Evolutionary conservation across 2,888 invertebrate species (phyloP).

Genomic region (Pammene fasciana): DNA sequence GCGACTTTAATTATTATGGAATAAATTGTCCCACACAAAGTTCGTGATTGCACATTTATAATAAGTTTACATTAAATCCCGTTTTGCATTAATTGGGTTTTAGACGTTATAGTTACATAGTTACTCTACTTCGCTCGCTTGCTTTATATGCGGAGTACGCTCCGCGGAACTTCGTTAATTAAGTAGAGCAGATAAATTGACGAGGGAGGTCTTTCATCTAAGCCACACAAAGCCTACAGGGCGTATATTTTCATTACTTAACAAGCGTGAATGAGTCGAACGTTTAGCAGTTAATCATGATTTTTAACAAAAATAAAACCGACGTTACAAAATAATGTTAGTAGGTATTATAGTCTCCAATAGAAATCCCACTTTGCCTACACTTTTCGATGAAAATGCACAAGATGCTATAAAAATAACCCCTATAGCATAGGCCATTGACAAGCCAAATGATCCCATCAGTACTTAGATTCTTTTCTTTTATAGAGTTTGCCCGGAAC

Average conservation of each 20-base stretch:
- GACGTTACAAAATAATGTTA: too few species aligned
- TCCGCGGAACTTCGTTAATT: slow-evolving; percentile 65
- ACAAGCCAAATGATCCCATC: too few species aligned
- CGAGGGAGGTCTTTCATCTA: slow-evolving; percentile 57
- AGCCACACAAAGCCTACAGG: slow-evolving; percentile 36
- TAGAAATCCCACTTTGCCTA: too few species aligned
- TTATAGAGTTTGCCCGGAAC: too few species aligned
- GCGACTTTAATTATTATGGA: slow-evolving; percentile 34
- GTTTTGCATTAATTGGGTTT: slow-evolving; percentile 32
- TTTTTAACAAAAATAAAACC: too few species aligned
- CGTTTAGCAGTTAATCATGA: neutral
- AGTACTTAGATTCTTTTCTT: too few species aligned
- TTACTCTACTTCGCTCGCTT: slow-evolving; percentile 37
- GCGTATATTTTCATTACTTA: slow-evolving; percentile 8
- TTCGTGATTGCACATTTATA: slow-evolving; percentile 25
- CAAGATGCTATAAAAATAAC: too few species aligned
- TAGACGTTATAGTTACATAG: slow-evolving; percentile 29
- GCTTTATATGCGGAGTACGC: slow-evolving; percentile 45
- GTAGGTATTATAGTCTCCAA: too few species aligned
- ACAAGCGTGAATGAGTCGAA: neutral
- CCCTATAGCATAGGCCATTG: too few species aligned
- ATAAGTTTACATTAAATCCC: slow-evolving; percentile 30
- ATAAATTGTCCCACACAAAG: slow-evolving; percentile 38
- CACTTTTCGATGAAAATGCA: too few species aligned
- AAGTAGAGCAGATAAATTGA: slow-evolving; percentile 72